These are phyloP conservation scores for Butorides virescens DNA, from an alignment of 2,113 vertebrate species.

Conservation along the genomic window DNA sequence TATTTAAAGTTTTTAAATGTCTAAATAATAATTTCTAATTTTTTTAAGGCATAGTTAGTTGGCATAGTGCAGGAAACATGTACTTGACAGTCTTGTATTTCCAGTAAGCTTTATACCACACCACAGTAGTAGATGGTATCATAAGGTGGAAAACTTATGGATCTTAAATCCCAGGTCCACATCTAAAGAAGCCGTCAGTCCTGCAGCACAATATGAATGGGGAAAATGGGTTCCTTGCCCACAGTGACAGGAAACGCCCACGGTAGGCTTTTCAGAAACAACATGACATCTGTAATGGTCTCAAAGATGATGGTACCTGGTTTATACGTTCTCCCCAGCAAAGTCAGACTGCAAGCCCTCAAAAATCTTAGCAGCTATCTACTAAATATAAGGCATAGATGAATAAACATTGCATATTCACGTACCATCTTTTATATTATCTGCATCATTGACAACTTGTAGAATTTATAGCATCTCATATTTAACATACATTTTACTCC, in stretches of 20 bases:
- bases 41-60: background rate
- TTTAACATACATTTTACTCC: background rate
- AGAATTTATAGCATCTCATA: background rate
- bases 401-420: background rate
- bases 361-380: background rate
- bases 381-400: background rate
- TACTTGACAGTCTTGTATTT: background rate
- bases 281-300: background rate
- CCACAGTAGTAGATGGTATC: background rate
- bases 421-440: background rate
- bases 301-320: background rate
- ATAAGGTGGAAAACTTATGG: background rate
- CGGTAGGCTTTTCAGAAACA: background rate
- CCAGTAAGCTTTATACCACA: background rate
- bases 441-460: background rate
- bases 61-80: background rate
- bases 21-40: background rate
- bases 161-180: background rate
- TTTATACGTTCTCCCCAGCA: background rate
- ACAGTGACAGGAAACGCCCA: background rate
- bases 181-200: fast-evolving
- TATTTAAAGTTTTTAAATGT: background rate
- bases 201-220: background rate
- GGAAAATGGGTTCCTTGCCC: background rate
- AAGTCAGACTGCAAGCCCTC: background rate